phyloP scores from a whole-genome alignment of 2,888 invertebrate species.

The Eilema depressum region DNA sequence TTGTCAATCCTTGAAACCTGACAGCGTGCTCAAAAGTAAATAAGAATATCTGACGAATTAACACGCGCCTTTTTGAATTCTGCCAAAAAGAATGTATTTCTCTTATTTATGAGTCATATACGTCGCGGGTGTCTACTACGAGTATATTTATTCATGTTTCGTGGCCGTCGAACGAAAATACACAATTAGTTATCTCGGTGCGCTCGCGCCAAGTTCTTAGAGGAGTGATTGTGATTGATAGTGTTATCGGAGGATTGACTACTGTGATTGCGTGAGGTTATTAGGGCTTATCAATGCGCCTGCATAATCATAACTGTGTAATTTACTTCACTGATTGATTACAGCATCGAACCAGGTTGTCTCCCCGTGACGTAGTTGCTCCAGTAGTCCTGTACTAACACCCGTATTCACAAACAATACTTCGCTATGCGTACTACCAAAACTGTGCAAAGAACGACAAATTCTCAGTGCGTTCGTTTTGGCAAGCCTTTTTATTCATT shows the following conservation, averaged over 20 bases:
- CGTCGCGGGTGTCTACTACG: slow-evolving; percentile 4
- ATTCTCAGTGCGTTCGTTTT: too few relatives aligned
- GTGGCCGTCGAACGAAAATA: not conserved
- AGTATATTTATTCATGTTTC: not conserved
- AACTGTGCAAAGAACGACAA: too few relatives aligned
- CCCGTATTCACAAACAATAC: too few relatives aligned
- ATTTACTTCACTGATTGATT: not conserved
- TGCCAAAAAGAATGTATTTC: not conserved
- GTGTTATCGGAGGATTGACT: not conserved
- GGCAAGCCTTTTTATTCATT: too few relatives aligned
- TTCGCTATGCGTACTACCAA: too few relatives aligned
- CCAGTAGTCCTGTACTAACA: not conserved
- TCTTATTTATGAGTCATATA: slow-evolving; percentile 3
- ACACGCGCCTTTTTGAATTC: not conserved
- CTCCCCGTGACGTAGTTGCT: not conserved
- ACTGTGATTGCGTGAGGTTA: not conserved
- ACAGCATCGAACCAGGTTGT: too few relatives aligned
- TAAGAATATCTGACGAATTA: not conserved
- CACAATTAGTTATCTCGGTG: not conserved
- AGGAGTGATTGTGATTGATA: not conserved
- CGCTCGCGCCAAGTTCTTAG: not conserved
- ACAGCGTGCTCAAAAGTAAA: too few relatives aligned
- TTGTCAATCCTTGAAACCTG: too few relatives aligned
- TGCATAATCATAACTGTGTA: not conserved
- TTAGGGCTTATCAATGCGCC: not conserved